Evolutionary conservation across 2,888 invertebrate species (phyloP).

Genomic region (Lacanobia oleracea): DNA sequence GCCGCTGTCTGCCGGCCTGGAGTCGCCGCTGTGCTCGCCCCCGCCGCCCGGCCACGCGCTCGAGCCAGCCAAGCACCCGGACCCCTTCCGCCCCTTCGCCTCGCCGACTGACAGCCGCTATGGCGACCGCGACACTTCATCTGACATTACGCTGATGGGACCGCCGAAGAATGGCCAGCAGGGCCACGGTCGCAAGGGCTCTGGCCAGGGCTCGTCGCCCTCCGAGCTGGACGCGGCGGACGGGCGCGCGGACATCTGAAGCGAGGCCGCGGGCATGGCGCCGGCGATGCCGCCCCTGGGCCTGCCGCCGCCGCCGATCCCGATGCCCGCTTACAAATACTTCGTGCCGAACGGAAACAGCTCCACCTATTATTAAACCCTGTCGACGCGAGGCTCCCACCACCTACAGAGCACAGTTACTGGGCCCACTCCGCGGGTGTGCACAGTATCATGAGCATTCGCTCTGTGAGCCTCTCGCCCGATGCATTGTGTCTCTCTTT

Average conservation of each 20-base stretch:
- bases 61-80: conserved; percentile 90
- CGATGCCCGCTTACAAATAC: conserved; percentile 86
- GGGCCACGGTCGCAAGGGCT: conserved; percentile 73
- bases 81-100: conserved; percentile 90
- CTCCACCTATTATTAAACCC: conserved; percentile 84
- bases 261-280: conserved; percentile 87
- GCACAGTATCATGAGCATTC: conserved; percentile 7
- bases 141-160: conserved; percentile 85
- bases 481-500: conserved; percentile 51
- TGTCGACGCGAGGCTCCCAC: conserved; percentile 52
- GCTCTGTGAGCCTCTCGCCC: conserved; percentile 49
- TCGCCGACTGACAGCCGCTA: conserved; percentile 91
- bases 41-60: conserved; percentile 92
- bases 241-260: conserved; percentile 91
- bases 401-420: conserved; percentile 46
- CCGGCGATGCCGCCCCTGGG: conserved; percentile 69
- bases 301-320: conserved; percentile 80
- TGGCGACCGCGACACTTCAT: conserved; percentile 91
- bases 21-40: conserved; percentile 92
- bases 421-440: conserved; percentile 19
- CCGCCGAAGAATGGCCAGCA: conserved; percentile 83
- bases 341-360: conserved; percentile 86
- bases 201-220: conserved; percentile 88
- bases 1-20: conserved; percentile 91
- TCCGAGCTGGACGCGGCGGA: conserved; percentile 91